Base-by-base conservation (phyloP, 2,888 invertebrate genomes). In the Pachymerium ferrugineum region DNA sequence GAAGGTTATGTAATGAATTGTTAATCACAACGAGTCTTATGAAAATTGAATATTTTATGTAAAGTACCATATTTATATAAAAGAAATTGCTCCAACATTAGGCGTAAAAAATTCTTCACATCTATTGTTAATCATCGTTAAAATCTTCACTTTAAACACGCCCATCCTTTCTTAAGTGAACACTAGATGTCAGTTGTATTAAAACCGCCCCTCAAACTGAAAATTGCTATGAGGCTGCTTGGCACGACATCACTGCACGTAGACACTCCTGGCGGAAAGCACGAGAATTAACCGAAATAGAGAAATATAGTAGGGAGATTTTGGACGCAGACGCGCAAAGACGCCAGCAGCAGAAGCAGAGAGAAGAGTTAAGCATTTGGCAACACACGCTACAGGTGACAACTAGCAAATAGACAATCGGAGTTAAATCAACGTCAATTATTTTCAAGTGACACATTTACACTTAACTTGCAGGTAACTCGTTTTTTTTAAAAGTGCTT, bases 321-420 rank as follows among this genome's bases (percentile, higher is more conserved):
- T 47, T 16, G 22, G 10, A 47, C 47, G 47, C 47, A 47, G 47
- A 47, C 47, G 47, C 47, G 19, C 47, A 22, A 47, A 8, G 47
- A 47, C 16, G 47, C 47, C 47, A 47, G 47, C 47, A 22, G 19
- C 47, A 47, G 47, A 16, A n/a, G n/a, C n/a, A n/a, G n/a, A 47
- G 19, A 19, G 16, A 22, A 47, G 47, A 47, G 47, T 47, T 47
- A 22, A 47, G 47, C 47, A 47, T 47, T 47, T 47, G 47, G 47
- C 47, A 47, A 47, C 47, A 47, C 47, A 47, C 47, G 47, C 47
- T 47, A 47, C 47, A 47, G 47, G 47, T 47, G 47, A 47, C 47
- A 47, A 19, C 47, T 47, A 10, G 22, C 47, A n/a, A n/a, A n/a
- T n/a, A 47, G 47, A 47, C 19, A 22, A 4, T 47, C 8, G 47